Base-by-base conservation (phyloP, 2,888 invertebrate species). In the Andrena camellia region DNA sequence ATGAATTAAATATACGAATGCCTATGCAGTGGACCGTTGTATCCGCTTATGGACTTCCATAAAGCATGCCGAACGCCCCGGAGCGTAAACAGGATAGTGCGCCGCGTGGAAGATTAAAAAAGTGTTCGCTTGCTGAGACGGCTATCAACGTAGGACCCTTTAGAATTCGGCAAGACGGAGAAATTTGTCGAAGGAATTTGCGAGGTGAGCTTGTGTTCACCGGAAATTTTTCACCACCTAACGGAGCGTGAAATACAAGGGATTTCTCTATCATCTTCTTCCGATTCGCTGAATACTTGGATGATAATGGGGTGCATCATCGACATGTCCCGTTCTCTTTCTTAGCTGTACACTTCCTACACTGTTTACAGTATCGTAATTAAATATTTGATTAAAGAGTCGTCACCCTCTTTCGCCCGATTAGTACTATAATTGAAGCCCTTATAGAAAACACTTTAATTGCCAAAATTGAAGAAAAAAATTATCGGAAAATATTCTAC, bases 1-100 rank as follows among this genome's bases (percentile, higher is more conserved):
- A 87, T 77, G 77, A 85, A 88, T 88, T 85, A 82, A 85, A 87
- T 87, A 84, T 78, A 73, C 71, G 88, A 85, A 83, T 85, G 66
- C 71, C 80, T 85, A 69, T 85, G 73, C 80, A 76, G 85, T 81
- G 85, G 70, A 81, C 83, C 88, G 87, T 85, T 87, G 88, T 83
- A 87, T 88, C 85, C 88, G 88, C 85, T 75, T 81, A 82, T 83
- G 73, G 78, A 72, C 78, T 81, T 82, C 76, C 82, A 85, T 88
- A 86, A 78, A 72, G 50, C 72, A 81, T 81, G 83, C 62, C 85
- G 60, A 82, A 87, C 70, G 78, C 82, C 75, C 29, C 79, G 70
- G 50, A 81, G 81, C 88, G 82, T 88, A 71, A 85, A 88, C 73
- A 62, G 31, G 54, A 71, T 42, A 75, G 78, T 42, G 67, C 66